Conservation (phyloP, 92 coral and sea anemone species). For the Heliopora coerulea region DNA sequence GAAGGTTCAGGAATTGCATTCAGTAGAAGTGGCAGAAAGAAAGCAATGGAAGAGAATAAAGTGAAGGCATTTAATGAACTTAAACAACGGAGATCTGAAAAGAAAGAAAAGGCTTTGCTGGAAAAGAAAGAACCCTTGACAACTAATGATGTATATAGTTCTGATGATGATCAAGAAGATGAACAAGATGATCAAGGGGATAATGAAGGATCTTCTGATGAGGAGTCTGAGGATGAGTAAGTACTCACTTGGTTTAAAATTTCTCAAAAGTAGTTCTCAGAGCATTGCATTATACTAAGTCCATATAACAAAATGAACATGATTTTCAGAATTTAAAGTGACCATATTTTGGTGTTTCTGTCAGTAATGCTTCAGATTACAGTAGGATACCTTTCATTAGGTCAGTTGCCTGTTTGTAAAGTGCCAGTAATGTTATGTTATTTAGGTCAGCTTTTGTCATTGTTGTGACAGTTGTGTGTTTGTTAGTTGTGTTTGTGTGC, state of each 20-base stretch:
- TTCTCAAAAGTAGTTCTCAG: background rate
- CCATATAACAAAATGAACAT: background rate
- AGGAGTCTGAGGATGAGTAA: constrained; percentile 89
- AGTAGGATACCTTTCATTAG: too few species aligned
- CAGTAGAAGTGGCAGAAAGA: constrained; percentile 89
- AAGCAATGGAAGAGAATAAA: constrained; percentile 89
- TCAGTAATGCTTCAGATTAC: too few species aligned
- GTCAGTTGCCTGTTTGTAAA: too few species aligned
- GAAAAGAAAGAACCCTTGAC: constrained; percentile 91
- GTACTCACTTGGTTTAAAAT: constrained; percentile 37
- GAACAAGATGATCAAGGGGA: constrained; percentile 91
- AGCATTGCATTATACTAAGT: background rate
- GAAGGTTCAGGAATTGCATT: constrained; percentile 86
- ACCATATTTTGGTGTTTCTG: too few species aligned
- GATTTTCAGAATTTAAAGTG: too few species aligned
- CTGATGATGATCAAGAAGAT: constrained; percentile 94
- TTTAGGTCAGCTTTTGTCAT: too few species aligned
- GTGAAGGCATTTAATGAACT: constrained; percentile 92
- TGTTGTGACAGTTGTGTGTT: too few species aligned
- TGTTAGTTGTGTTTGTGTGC: too few species aligned
- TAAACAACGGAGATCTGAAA: constrained; percentile 86
- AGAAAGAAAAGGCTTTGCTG: constrained; percentile 75
- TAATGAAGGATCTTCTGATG: constrained; percentile 77
- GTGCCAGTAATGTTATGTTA: too few species aligned
- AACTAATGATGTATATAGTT: constrained; percentile 86